These are phyloP conservation scores for Crotalus helleri DNA, from an alignment of 2,113 vertebrate species.

Conservation along the genomic window DNA sequence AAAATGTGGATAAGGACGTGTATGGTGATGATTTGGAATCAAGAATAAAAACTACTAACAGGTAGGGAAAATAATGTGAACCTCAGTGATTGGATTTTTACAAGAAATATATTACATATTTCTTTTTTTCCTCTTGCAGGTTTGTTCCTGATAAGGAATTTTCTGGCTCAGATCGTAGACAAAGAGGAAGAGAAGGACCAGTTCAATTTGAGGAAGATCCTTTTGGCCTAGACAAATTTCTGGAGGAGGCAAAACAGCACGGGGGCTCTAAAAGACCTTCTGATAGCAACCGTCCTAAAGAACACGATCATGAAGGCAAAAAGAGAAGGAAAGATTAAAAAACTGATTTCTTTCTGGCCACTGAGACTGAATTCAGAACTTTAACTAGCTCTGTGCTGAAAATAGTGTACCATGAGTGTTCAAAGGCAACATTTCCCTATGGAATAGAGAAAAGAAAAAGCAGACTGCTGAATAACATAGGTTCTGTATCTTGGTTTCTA, in stretches of 20 bases:
- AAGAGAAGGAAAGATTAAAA: conserved; percentile 94
- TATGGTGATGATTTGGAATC: conserved; percentile 90
- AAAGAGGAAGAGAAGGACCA: conserved; percentile 85
- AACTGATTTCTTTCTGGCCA: conserved; percentile 39
- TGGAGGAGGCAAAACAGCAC: conserved; percentile 97
- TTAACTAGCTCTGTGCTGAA: conserved; percentile 25
- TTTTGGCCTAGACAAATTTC: conserved; percentile 98
- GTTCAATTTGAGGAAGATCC: conserved; percentile 98
- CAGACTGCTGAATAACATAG: conserved; percentile 49
- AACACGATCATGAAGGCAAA: conserved; percentile 94
- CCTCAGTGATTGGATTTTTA: neutral
- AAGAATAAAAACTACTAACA: conserved; percentile 83
- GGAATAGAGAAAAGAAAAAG: conserved; percentile 34
- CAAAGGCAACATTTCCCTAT: neutral
- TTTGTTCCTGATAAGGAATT: conserved; percentile 96
- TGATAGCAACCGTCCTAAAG: conserved; percentile 88
- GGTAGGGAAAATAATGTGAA: conserved; percentile 66
- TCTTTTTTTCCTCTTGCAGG: conserved; percentile 62
- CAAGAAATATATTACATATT: neutral
- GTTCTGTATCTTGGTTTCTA: conserved; percentile 19
- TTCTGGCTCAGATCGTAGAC: conserved; percentile 85
- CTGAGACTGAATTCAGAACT: conserved; percentile 30
- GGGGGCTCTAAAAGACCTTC: conserved; percentile 94
- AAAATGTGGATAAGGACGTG: conserved; percentile 88
- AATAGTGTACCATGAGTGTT: neutral